Evolutionary conservation across 2,888 invertebrate species (phyloP).

Genomic region (Caenorhabditis becei): DNA sequence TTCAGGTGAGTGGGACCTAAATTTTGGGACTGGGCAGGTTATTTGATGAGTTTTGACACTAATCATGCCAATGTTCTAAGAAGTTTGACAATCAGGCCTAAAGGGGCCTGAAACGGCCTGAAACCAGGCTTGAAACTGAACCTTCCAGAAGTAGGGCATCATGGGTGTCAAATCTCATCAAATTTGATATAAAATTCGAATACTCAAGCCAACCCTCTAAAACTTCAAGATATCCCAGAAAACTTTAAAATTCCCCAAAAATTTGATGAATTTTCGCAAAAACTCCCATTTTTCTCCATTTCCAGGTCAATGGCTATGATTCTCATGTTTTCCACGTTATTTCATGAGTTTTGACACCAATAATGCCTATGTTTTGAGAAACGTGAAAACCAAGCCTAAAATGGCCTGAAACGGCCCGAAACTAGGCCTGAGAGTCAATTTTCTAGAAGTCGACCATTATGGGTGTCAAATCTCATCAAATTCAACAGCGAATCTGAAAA

Average conservation of each 20-base stretch:
- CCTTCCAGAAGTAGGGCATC: not conserved
- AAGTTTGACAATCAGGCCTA: not conserved
- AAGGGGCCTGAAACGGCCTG: no score
- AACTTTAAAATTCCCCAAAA: no score
- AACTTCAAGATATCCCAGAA: no score
- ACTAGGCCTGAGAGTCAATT: no score
- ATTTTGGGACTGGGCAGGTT: not conserved
- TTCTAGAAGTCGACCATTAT: not conserved
- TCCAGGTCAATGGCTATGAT: no score
- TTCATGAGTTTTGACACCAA: not conserved
- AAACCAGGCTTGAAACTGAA: no score
- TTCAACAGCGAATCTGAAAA: not conserved
- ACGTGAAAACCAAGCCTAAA: not conserved
- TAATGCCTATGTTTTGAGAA: not conserved
- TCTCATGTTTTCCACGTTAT: no score
- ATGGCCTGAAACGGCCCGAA: no score
- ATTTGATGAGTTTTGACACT: not conserved
- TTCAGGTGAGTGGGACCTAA: conserved; percentile 4
- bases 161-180: not conserved
- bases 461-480: not conserved
- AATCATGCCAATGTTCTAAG: not conserved
- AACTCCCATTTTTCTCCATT: no score
- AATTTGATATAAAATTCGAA: not conserved
- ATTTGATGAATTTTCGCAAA: no score
- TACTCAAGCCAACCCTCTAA: no score